Evolutionary conservation across 2,888 invertebrate species (phyloP).

Genomic region (Machimus rusticus): DNA sequence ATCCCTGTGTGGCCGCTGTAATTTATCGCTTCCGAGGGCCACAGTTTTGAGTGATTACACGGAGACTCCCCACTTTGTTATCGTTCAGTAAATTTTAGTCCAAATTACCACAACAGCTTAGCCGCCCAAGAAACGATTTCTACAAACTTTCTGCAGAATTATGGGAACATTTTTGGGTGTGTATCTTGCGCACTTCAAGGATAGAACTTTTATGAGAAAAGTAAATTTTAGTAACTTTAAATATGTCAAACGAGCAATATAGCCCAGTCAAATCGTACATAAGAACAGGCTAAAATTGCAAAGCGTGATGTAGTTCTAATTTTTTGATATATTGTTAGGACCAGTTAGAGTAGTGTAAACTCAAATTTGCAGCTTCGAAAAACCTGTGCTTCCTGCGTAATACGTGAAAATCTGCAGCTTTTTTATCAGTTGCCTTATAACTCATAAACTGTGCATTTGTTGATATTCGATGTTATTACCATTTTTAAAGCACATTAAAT

Average conservation of each 20-base stretch:
- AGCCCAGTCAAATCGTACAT: too few relatives aligned
- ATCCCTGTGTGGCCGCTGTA: not conserved
- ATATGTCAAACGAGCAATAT: not conserved
- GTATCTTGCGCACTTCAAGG: not conserved
- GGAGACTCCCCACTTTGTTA: not conserved
- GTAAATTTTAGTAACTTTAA: not conserved
- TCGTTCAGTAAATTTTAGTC: not conserved
- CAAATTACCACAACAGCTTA: not conserved
- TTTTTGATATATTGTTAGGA: too few relatives aligned
- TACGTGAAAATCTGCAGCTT: too few relatives aligned
- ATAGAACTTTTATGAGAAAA: not conserved
- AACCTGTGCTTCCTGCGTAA: too few relatives aligned
- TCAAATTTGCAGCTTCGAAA: too few relatives aligned
- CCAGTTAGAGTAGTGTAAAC: too few relatives aligned
- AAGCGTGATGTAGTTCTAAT: too few relatives aligned
- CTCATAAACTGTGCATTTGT: too few relatives aligned
- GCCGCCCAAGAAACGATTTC: not conserved
- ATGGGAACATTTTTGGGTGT: not conserved
- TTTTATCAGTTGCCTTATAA: too few relatives aligned
- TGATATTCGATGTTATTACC: too few relatives aligned
- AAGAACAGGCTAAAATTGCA: too few relatives aligned
- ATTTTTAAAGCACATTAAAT: too few relatives aligned
- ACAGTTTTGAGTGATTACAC: not conserved
- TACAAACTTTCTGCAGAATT: not conserved
- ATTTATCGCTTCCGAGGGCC: not conserved